Base-by-base conservation (phyloP, 2,888 invertebrate genomes). In the Lasioglossum villosulum region DNA sequence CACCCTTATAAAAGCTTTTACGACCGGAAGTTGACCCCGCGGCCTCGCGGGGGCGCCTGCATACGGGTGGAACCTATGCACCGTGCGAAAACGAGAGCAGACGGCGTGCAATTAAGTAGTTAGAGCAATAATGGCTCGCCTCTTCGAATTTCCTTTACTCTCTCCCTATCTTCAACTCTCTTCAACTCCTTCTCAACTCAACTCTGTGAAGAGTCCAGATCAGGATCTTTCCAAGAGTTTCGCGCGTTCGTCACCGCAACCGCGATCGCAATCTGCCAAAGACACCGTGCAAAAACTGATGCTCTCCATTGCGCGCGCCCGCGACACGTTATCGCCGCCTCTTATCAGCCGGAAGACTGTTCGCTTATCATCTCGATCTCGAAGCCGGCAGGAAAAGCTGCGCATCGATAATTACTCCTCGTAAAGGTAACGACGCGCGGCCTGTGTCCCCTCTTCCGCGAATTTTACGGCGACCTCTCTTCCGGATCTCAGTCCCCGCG, bases 381-480 rank as follows among this genome's bases (percentile, higher is more conserved):
- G 85, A 75, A 71, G 68, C 63, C 86, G 86, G 78, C 70, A 34
- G 83, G 66, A 19, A 86, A 88, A 91, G 82, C 87, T 23, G 92
- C 91, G 93, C 94, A 93, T 94, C 94, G 93, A 94, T 94, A 94
- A 94, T 94, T 92, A 92, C 93, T 90, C 92, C 93, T 94, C 94
- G 94, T 94, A 94, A 94, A 94, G 91, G 89, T 90, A 89, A 91
- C 91, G 91, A 92, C 91, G 92, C 90, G 91, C 91, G 89, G 92
- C 90, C 88, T 68, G 70, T 34, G 70, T 34, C 66, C 70, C 72
- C 82, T 52, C 63, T 75, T 59, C 80, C 76, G 48, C 71, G 70
- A 83, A 85, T 75, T 85, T 84, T 52, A 84, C 78, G 45, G n/a
- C 71, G 52, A 78, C 72, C 78, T 78, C 45, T 79, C 85, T 74